Percentiles rank a stretch among this genome's conserved stretches.
phyloP scores from a whole-genome alignment of 2,113 vertebrate genomes.

The Rhinolophus ferrumequinum region DNA sequence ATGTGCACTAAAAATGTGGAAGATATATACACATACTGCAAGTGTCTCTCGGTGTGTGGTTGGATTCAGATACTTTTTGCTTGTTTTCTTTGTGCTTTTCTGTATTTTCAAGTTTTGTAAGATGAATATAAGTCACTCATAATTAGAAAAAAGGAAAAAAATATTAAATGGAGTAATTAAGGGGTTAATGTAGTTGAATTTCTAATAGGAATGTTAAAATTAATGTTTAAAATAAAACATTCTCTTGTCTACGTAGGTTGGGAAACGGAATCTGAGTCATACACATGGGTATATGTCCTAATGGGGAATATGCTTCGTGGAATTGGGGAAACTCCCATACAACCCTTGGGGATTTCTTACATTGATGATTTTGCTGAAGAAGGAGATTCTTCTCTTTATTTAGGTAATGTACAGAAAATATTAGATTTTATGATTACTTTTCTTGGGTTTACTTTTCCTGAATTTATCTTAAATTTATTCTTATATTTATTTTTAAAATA shows the following conservation, averaged over 20 bases:
- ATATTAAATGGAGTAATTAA: not conserved
- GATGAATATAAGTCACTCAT: not conserved
- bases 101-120: not conserved
- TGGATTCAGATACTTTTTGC: not conserved
- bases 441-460: not conserved
- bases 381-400: constrained; percentile 92
- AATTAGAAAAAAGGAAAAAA: not conserved
- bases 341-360: constrained; percentile 94
- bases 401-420: constrained; percentile 86
- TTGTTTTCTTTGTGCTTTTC: not conserved
- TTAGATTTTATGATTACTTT: not conserved
- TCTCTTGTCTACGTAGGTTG: constrained; percentile 83
- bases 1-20: not conserved
- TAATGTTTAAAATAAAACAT: not conserved
- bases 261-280: constrained; percentile 85
- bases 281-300: constrained; percentile 93
- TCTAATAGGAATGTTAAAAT: not conserved
- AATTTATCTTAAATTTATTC: not conserved
- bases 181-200: not conserved
- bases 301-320: constrained; percentile 94
- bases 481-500: not conserved
- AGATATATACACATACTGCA: not conserved
- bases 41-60: not conserved
- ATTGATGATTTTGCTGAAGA: constrained; percentile 93
- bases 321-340: constrained; percentile 93